Evolutionary conservation across 2,888 invertebrate species (phyloP), one percentile per base, ranked within the genome.

Genomic region (Hirtodrosophila alboralis): DNA sequence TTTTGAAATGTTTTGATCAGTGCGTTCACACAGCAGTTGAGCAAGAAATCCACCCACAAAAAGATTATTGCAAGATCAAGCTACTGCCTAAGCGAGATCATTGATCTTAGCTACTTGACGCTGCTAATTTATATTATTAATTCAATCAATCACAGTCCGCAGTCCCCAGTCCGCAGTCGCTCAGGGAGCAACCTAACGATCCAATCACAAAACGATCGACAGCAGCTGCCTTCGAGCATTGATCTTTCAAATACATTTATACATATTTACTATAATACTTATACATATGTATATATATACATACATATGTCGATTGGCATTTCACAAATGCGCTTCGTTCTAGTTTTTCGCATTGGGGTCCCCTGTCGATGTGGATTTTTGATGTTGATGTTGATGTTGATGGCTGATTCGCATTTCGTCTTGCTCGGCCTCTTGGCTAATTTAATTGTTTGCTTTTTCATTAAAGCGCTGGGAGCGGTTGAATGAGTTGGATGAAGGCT

Each of bases 61-160:
- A 8, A 21, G 3, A 57, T 23, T 9, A 16, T 13, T 13, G n/a
- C 9, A 10, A 43, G 58, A 47, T 44, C 51, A 21, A 28, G 23
- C 67, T 68, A 45, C 34, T 51, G 63, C 30, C 27, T 37, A 14
- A 10, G 34, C 31, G n/a, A 51, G 84, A 84, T 76, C 86, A 73
- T 61, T 86, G 85, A 86, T 86, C 85, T 81, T 77, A 71, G 68
- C 83, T 81, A 84, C 79, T 84, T 86, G 86, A 56, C 66, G 62
- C 78, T 78, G 81, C 73, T 83, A 83, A 83, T 83, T 83, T 78
- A 73, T 85, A 68, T 85, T 85, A 83, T 83, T 86, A 86, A 86
- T 83, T 85, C 83, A 86, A 81, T 81, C 80, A 84, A 80, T 80
- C 84, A 79, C 84, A 64, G 73, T 28, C 54, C 26, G 48, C 40